Base-by-base conservation (phyloP, 1,140 invertebrate species). In the Heliconius melpomene region DNA sequence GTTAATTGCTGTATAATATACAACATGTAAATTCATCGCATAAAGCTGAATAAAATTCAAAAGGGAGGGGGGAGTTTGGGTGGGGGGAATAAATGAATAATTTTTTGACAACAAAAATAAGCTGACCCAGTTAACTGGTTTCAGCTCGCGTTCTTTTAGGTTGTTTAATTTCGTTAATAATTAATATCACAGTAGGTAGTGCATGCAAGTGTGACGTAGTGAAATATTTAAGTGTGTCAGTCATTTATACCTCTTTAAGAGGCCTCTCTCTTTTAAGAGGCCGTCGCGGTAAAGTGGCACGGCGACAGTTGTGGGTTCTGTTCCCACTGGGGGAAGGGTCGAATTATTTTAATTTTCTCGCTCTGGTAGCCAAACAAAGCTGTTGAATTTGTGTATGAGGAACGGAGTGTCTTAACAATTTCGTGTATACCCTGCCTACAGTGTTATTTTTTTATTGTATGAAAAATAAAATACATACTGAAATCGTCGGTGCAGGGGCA, bases 141-240 rank as follows among this genome's bases (percentile, higher is more conserved):
- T 72, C 71, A 54, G 46, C 36, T 29, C 78, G 54, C 78, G 57
- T 82, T 77, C 74, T 77, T 75, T 82, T 36, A 60, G 74, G 79
- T 70, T 81, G 82, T 83, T 87, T 82, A 86, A 86, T 87, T 85
- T 85, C 81, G 75, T 87, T 81, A 87, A 87, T 86, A 88, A 87
- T 84, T 86, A 78, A 87, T 81, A 70, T 72, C 52, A 77, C 77
- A 80, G 32, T 76, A 82, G 81, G 83, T 73, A 79, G n/a, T 57
- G 23, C 54, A 57, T 57, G 80, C 79, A 85, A 84, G 84, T 84
- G 87, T 84, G 85, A 85, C 82, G 75, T 71, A 78, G n/a, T 83
- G 50, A 87, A 88, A 85, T 87, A 87, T 82, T 82, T 74, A 84
- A 66, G n/a, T 57, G 3, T 20, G 20, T 57, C 20, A 57, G 20